A percentile compares a stretch with the other conserved stretches of the same genome.
Conservation (phyloP, 2,797 vertebrate genomes). For the Rachycentron canadum region DNA sequence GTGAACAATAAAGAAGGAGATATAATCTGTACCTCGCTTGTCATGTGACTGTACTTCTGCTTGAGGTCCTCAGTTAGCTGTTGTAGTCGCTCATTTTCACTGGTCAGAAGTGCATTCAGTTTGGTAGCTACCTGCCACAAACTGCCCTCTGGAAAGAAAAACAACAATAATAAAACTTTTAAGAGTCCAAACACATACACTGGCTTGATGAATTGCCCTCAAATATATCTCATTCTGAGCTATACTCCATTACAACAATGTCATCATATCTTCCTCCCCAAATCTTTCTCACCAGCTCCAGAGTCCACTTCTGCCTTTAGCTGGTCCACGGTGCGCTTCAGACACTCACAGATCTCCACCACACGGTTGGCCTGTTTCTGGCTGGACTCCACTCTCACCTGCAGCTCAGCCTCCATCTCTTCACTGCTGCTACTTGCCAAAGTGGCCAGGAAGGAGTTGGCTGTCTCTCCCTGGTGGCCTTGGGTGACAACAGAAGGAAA, state of each 20-base stretch:
- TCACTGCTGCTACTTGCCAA: slow-evolving; percentile 97
- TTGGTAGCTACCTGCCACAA: slow-evolving; percentile 77
- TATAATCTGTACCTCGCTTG: slow-evolving; percentile 88
- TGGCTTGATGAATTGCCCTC: neutral
- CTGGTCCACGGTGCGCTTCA: slow-evolving; percentile 85
- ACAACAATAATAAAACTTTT: neutral
- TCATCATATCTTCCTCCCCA: neutral
- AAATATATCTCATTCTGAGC: neutral
- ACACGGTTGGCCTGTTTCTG: slow-evolving; percentile 90
- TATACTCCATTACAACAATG: neutral
- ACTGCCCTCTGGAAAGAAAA: slow-evolving; percentile 73
- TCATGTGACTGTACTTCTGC: slow-evolving; percentile 94
- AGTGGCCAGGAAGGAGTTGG: slow-evolving; percentile 94
- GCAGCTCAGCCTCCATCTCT: slow-evolving; percentile 96
- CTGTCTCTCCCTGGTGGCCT: slow-evolving; percentile 86
- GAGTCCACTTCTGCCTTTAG: slow-evolving; percentile 80
- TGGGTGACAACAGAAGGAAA: slow-evolving; percentile 42
- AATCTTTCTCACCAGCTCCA: slow-evolving; percentile 64
- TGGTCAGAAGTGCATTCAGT: slow-evolving; percentile 89
- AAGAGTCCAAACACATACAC: neutral
- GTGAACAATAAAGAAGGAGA: neutral
- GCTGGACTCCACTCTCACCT: slow-evolving; percentile 95
- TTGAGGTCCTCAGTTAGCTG: slow-evolving; percentile 93
- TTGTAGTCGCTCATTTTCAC: slow-evolving; percentile 91
- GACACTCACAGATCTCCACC: slow-evolving; percentile 90